phyloP scores from a whole-genome alignment of 2,888 invertebrate genomes.

The Caenorhabditis sp. region DNA sequence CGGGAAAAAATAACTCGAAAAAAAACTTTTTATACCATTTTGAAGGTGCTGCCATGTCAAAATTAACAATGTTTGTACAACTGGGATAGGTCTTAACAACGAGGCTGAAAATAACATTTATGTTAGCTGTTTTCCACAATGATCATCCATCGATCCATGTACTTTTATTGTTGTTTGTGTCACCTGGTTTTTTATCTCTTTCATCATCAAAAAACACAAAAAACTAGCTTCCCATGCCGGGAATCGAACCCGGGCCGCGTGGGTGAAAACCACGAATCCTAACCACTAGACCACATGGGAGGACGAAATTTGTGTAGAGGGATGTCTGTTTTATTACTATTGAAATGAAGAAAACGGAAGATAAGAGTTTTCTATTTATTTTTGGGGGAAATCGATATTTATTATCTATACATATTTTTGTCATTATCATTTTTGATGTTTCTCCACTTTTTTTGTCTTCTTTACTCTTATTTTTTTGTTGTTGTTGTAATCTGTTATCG shows the following conservation, averaged over 20 bases:
- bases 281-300: conserved; percentile 63
- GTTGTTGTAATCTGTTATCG: neutral
- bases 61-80: conserved; percentile 6
- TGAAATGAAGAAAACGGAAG: neutral
- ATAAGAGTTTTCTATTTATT: neutral
- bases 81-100: neutral
- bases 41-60: neutral
- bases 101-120: neutral
- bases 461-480: neutral
- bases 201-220: neutral
- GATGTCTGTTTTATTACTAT: neutral
- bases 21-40: neutral
- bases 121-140: neutral
- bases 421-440: conserved; percentile 1
- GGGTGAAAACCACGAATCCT: conserved; percentile 67
- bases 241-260: conserved; percentile 67
- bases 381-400: neutral
- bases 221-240: conserved; percentile 60
- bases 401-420: neutral
- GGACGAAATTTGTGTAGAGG: conserved; percentile 3
- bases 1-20: neutral
- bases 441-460: neutral
- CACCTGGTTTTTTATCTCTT: neutral
- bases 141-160: neutral
- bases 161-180: neutral